Base-by-base conservation (phyloP, 64 coral and sea anemone genomes). In the Pachyseris speciosa region DNA sequence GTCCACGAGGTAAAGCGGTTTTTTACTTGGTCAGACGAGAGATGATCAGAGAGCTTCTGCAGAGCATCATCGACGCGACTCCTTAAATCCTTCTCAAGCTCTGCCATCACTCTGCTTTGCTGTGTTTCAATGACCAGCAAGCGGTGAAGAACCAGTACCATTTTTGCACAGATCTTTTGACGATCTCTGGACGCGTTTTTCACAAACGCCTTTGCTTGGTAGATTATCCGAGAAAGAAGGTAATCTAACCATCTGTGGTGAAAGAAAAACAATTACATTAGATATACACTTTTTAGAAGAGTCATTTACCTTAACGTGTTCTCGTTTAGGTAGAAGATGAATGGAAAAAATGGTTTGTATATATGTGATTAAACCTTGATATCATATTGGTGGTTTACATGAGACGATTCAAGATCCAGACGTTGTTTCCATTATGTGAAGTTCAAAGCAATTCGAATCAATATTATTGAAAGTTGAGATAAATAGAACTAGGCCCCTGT, bases 1-100 rank as follows among this genome's bases (percentile, higher is more conserved):
- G 38, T 70, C 83, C 83, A 86, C 1, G 42, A 71, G 28, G 64
- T 50, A 55, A 86, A 86, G 32, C 63, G 16, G 22, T 47, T 34
- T 4, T 25, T 44, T 3, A 86, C 83, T 9, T 49, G 27, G 10
- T 66, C 20, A 44, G 83, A n/a, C 19, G 64, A 67, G 2, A 86
- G 48, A 7, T 70, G 16, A 9, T 7, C 26, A 43, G 64, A 69
- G 12, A 86, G 67, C 26, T 27, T 4, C 13, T 41, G 7, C 0
- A 70, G 15, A 52, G 83, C 83, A 11, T 22, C 0, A 26, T 71
- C 6, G 26, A 65, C 15, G 4, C 33, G 13, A 12, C 9, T 43
- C 4, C 9, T 17, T 6, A 70, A 6, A 6, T 48, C 22, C 0
- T 45, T 7, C 59, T 47, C 31, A 53, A 67, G 33, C 11, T 84